These are phyloP conservation scores for Cotesia vestalis DNA, from an alignment of 1,140 invertebrate species.

Conservation along the genomic window DNA sequence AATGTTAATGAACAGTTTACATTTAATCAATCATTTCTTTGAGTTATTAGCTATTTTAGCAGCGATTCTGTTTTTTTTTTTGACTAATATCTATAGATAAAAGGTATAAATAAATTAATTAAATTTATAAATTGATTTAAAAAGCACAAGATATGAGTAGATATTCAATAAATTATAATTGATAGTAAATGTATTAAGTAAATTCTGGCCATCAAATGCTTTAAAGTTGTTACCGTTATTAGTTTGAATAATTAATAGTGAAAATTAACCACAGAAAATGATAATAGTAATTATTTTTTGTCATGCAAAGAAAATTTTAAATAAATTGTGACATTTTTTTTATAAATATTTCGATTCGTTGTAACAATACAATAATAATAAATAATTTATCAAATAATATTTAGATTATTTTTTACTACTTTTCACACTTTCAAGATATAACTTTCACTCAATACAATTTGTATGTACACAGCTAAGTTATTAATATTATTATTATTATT, in stretches of 20 bases:
- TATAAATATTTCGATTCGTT: constrained; percentile 33
- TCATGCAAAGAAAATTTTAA: background rate
- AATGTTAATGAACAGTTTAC: too few relatives aligned
- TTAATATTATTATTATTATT: background rate
- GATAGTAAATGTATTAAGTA: constrained; percentile 48
- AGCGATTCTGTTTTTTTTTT: too few relatives aligned
- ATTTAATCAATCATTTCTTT: too few relatives aligned
- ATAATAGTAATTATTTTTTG: too few relatives aligned
- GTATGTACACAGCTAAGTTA: constrained; percentile 11
- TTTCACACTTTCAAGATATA: constrained; percentile 29
- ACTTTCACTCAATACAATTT: constrained; percentile 35
- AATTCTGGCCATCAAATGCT: constrained; percentile 51
- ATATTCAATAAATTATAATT: constrained; percentile 6
- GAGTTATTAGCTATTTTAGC: too few relatives aligned
- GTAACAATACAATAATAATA: constrained; percentile 41
- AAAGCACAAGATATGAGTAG: background rate
- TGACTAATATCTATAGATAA: too few relatives aligned
- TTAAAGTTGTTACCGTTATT: constrained; percentile 19
- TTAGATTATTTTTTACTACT: background rate
- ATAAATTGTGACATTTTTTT: background rate
- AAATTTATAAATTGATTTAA: too few relatives aligned
- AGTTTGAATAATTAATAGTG: too few relatives aligned
- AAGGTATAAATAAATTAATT: too few relatives aligned
- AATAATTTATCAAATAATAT: background rate
- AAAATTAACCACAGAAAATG: background rate